Base-by-base conservation (phyloP, 2,888 invertebrate genomes). In the Nebria brevicollis region DNA sequence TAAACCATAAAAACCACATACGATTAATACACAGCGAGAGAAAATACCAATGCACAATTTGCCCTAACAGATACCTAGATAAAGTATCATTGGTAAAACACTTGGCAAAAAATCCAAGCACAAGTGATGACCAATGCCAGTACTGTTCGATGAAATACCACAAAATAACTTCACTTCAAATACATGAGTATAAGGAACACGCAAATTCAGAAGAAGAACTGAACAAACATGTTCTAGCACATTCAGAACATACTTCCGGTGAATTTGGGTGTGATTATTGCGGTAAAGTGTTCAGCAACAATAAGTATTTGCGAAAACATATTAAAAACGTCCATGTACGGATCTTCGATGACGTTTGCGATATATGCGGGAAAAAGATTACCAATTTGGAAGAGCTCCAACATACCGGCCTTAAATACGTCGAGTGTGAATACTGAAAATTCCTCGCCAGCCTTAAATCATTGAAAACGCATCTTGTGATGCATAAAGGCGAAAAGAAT, bases 351-450 rank as follows among this genome's bases (percentile, higher is more conserved):
- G 89, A 89, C 75, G 87, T 92, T 0, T 93, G 93, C 82, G 92
- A 92, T 82, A 87, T 91, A 4, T 93, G 93, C 81, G 92, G 92
- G 0, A 92, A 92, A 83, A 88, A 90, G 0, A 85, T 92, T 2
- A 88, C 90, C 0, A 91, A 88, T 72, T 84, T 70, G 73, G 83
- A 74, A 83, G 54, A 54, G 7, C 86, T 90, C 0, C 72, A 72
- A 7, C 77, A 77, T 41, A 66, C 65, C 8, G 77, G 77, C 8
- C 65, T 72, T 42, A 15, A 64, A 13, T 72, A 64, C 25, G 65
- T 77, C 15, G 41, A 65, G 3, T 77, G 77, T 72, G 87, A 88
- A 83, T 87, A 86, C 64, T 85, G 88, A 87, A 88, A 88, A 77
- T 85, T 86, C 13, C 87, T 88, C 0, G 77, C 89, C 6, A 88